Evolutionary conservation across 1,140 invertebrate genomes (phyloP).

Genomic region (Harlomillsia oculata): DNA sequence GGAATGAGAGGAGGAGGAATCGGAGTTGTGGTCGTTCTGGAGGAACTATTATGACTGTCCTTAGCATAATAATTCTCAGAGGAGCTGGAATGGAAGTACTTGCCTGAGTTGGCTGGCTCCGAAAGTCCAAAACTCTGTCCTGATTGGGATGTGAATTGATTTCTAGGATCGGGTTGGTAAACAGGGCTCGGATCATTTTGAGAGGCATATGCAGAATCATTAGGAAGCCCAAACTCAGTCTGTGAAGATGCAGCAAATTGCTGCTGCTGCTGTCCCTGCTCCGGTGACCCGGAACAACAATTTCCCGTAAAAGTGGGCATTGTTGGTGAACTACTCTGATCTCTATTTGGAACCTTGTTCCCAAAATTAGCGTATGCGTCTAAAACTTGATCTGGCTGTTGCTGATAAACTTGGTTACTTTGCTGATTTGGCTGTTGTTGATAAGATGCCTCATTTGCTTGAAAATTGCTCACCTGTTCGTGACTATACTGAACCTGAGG

Average conservation of each 20-base stretch:
- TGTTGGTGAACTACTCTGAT: not conserved
- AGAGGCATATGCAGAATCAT: conserved; percentile 1
- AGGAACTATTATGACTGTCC: conserved; percentile 25
- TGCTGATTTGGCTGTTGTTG: not conserved
- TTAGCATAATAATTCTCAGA: conserved; percentile 23
- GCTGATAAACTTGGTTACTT: not conserved
- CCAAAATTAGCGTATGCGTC: not conserved
- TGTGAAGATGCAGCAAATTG: not conserved
- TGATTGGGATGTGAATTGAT: conserved; percentile 6
- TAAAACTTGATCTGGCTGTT: not conserved
- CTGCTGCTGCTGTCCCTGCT: conserved; percentile 3
- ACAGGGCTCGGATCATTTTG: conserved; percentile 1
- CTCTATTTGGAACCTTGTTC: not conserved
- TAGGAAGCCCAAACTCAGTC: conserved; percentile 12
- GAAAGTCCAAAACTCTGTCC: conserved; percentile 21
- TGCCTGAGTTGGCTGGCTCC: conserved; percentile 16
- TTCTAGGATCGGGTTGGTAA: not conserved
- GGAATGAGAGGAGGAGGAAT: not conserved
- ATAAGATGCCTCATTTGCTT: not conserved
- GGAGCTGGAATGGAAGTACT: conserved; percentile 18
- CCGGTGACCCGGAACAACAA: conserved; percentile 16
- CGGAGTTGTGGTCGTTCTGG: not conserved
- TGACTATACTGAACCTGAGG: not conserved
- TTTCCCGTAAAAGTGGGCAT: conserved; percentile 12
- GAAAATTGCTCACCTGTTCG: too few species aligned